Percentiles rank a stretch among this genome's conserved stretches.
Evolutionary conservation across 2,113 vertebrate genomes (phyloP).

Genomic region (Myanophis thanlyinensis): DNA sequence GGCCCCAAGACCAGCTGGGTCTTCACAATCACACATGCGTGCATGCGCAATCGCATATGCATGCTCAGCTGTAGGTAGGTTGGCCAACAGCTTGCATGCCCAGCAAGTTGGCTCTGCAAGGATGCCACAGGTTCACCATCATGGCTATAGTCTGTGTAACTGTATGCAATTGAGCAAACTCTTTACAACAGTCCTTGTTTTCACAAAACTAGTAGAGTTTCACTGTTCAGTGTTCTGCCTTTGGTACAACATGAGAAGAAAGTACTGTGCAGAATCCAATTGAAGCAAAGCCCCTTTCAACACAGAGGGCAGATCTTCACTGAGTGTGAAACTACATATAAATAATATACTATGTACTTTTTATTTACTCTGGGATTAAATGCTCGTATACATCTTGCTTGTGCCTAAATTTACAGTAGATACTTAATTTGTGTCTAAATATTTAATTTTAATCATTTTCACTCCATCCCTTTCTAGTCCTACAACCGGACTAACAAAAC

Average conservation of each 20-base stretch:
- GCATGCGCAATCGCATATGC: no score
- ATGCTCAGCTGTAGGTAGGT: no score
- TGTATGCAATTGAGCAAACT: background rate
- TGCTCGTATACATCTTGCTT: background rate
- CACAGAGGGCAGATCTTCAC: background rate
- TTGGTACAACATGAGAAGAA: background rate
- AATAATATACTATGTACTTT: background rate
- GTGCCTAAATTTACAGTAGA: background rate
- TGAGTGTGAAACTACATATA: background rate
- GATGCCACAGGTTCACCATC: no score
- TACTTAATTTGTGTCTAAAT: background rate
- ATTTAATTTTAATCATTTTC: background rate
- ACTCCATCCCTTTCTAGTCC: background rate
- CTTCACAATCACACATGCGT: no score
- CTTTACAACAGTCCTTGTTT: background rate
- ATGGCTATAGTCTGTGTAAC: background rate
- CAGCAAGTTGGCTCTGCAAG: no score
- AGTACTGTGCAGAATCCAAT: background rate
- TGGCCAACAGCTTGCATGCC: no score
- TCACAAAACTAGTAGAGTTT: background rate
- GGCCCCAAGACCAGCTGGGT: no score
- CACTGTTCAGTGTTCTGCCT: background rate
- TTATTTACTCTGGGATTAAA: background rate
- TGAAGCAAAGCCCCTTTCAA: background rate
- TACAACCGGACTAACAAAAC: background rate